Percentiles rank a stretch among this genome's conserved stretches.
phyloP scores from a whole-genome alignment of 2,888 invertebrate species.

The Fragum fragum region DNA sequence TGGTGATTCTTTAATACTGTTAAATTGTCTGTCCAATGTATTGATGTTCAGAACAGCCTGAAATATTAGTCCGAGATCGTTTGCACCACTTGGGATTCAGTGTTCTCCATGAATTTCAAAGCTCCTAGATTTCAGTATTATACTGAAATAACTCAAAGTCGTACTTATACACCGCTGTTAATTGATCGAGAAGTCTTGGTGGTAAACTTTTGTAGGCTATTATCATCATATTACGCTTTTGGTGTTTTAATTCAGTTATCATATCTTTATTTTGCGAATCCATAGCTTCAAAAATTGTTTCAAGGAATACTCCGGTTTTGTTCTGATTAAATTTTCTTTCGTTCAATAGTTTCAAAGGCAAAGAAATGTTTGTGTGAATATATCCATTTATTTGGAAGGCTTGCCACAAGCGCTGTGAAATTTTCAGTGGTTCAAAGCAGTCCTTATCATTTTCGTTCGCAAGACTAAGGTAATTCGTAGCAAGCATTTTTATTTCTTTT shows the following conservation, averaged over 20 bases:
- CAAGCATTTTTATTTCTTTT: constrained; percentile 53
- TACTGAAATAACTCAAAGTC: constrained; percentile 70
- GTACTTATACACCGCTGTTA: constrained; percentile 51
- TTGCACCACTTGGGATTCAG: too few species aligned
- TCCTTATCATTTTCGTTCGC: not conserved
- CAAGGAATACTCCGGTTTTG: not conserved
- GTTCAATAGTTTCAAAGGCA: constrained; percentile 16
- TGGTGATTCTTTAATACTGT: too few species aligned
- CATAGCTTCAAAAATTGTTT: not conserved
- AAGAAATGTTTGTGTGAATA: constrained; percentile 38
- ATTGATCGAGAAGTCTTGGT: constrained; percentile 10
- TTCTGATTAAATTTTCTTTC: not conserved
- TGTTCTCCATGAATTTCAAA: too few species aligned
- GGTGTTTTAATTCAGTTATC: constrained; percentile 13
- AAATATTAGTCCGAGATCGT: too few species aligned
- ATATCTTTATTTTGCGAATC: not conserved
- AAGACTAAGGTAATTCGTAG: constrained; percentile 56
- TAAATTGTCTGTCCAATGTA: too few species aligned
- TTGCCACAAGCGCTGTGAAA: constrained; percentile 57
- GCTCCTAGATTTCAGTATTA: constrained; percentile 1
- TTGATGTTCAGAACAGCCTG: too few species aligned
- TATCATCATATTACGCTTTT: constrained; percentile 44
- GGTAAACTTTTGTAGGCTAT: constrained; percentile 56
- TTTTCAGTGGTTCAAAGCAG: constrained; percentile 49
- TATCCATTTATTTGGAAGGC: constrained; percentile 69